Evolutionary conservation across 1,140 invertebrate genomes (phyloP).

Genomic region (Rhyacophila brunnea): DNA sequence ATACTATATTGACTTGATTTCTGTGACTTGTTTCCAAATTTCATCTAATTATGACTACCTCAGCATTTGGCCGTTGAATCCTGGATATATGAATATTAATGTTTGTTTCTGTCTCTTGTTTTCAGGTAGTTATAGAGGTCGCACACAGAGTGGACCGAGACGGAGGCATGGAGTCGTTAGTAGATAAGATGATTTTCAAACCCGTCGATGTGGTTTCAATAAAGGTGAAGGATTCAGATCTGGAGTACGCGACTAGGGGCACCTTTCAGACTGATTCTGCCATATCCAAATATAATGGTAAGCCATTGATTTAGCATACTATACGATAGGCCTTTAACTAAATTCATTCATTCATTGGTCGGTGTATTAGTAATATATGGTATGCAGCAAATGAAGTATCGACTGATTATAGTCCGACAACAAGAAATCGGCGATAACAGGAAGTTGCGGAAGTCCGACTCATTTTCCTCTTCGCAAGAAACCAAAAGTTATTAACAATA

Average conservation of each 20-base stretch:
- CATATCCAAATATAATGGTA: constrained; percentile 65
- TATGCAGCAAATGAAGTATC: too few relatives aligned
- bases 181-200: constrained; percentile 85
- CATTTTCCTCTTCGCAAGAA: too few relatives aligned
- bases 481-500: too few relatives aligned
- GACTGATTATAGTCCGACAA: too few relatives aligned
- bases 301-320: too few relatives aligned
- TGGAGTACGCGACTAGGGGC: constrained; percentile 83
- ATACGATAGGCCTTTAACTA: too few relatives aligned
- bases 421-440: too few relatives aligned
- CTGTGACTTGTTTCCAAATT: too few relatives aligned
- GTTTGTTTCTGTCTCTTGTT: constrained; percentile 19
- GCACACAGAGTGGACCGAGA: constrained; percentile 76
- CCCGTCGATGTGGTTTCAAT: constrained; percentile 79
- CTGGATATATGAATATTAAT: not conserved
- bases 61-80: not conserved
- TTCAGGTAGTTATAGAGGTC: constrained; percentile 75
- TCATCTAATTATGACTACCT: not conserved
- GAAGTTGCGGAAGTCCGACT: too few relatives aligned
- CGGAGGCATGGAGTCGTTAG: constrained; percentile 64
- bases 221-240: constrained; percentile 76
- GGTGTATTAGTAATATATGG: too few relatives aligned
- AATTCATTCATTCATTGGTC: too few relatives aligned
- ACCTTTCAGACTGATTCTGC: constrained; percentile 83
- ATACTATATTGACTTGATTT: too few relatives aligned